Evolutionary conservation across 2,113 vertebrate genomes (phyloP), one percentile per base, ranked within the genome.

Genomic region (Triplophysa rosa): DNA sequence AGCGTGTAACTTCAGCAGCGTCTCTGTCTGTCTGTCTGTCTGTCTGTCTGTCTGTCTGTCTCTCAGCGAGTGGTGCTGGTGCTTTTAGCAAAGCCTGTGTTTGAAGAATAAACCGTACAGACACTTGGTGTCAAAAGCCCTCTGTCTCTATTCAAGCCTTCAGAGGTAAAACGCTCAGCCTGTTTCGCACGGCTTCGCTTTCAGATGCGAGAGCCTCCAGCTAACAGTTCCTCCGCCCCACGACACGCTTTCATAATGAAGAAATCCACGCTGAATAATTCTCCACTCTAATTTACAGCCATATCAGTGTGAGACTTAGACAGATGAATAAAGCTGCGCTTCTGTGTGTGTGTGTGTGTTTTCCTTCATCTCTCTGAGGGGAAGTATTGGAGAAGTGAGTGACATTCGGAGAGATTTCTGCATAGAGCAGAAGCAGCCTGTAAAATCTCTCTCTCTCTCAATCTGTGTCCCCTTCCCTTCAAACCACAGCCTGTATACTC

Each of bases 201-300:
- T 74, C 37, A 67, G 77, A 77, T 13, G 29, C 69, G 68, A 29
- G 61, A 73, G 80, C 81, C 78, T 82, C 68, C 54, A 70, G 81
- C 75, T 77, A 72, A 75, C 69, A 80, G 67, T 81, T 63, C 17
- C 66, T 65, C 79, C 70, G 68, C 79, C 82, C 76, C 47, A 5
- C 82, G 86, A 87, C 87, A 87, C 83, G 84, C 78, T 78, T 77
- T 81, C 72, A 70, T 59, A 77, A 84, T 82, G 66, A 77, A 83
- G 49, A 72, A 59, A 85, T 45, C 81, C 67, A 84, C 59, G 78
- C 76, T 81, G 80, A 86, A 81, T 81, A 89, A 88, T 87, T 87
- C 81, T 82, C 86, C 52, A 67, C 77, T 85, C 75, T 87, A 88
- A 85, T 91, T 87, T 89, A 87, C 82, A 81, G 80, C 81, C 54